phyloP scores from a whole-genome alignment of 2,797 vertebrate species.

The Myotis pilosus region DNA sequence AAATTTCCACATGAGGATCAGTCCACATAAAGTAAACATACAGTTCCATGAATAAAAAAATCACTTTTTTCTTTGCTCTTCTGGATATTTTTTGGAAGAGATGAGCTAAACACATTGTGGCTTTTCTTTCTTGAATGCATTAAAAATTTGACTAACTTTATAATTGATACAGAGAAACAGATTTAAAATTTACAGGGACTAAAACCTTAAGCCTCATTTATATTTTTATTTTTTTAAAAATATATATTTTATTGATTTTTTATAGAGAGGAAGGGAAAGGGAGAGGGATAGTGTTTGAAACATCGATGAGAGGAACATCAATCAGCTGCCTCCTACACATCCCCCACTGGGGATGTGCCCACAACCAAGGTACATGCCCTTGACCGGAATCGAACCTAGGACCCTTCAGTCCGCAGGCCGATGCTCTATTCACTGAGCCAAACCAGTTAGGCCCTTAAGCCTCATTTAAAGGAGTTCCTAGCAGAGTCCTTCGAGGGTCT shows the following conservation, averaged over 20 bases:
- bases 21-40: conserved; percentile 38
- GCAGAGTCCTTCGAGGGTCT: conserved; percentile 27
- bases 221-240: too few relatives aligned
- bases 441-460: background rate
- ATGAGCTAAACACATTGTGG: conserved; percentile 37
- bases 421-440: too few relatives aligned
- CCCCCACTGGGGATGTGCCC: too few relatives aligned
- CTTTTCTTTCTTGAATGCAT: conserved; percentile 31
- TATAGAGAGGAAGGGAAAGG: too few relatives aligned
- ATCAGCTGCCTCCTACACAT: too few relatives aligned
- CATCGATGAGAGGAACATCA: too few relatives aligned
- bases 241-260: too few relatives aligned
- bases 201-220: conserved; percentile 56
- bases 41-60: background rate
- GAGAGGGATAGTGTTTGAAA: too few relatives aligned
- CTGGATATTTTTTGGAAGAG: conserved; percentile 53
- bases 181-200: conserved; percentile 30
- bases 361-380: too few relatives aligned
- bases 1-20: conserved; percentile 43
- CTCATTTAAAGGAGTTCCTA: conserved; percentile 60
- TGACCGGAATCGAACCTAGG: too few relatives aligned
- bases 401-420: too few relatives aligned
- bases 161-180: conserved; percentile 30
- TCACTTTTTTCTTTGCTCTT: conserved; percentile 51
- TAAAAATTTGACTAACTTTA: conserved; percentile 37